Base-by-base conservation (phyloP, 1,140 invertebrate species). In the Triops longicaudatus region DNA sequence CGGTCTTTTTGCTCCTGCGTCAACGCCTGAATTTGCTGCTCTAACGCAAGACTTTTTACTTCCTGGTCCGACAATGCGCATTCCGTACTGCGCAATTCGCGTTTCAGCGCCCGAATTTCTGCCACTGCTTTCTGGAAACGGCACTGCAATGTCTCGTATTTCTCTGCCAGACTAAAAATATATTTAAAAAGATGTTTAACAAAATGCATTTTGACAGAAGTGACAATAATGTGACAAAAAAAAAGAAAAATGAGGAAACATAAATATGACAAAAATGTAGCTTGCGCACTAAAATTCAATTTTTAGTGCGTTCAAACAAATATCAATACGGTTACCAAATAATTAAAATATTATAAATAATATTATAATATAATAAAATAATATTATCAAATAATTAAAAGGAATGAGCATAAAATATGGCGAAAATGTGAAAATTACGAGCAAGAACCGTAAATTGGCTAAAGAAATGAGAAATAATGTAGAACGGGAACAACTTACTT, bases 71-170 rank as follows among this genome's bases (percentile, higher is more conserved):
- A 93, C 80, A 91, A 91, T 80, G 90, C 89, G 26, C 89, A 89
- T 81, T 95, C 90, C 4, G 92, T 90, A 80, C 92, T 90, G n/a
- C 91, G 88, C 0, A 95, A 84, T 81, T 94, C 92, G 26, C 90
- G 88, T 79, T 93, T 93, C 87, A 95, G 90, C 4, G 90, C 89
- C 79, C 90, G 86, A 22, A 94, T 94, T 85, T 95, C 93, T 77
- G 90, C 86, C 0, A 94, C 89, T 0, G 92, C 92, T 82, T 91
- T 93, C 82, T 93, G 90, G 82, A 94, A 93, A 74, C 92, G 87
- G 42, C 86, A 85, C 72, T 90, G 87, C 75, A 95, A 83, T 79
- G 93, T 91, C 12, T 89, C 86, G 81, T 92, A 94, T 82, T 93
- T 91, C 82, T 93, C 92, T 78, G 92, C 90, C 17, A 94, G 84